phyloP scores from a whole-genome alignment of 2,797 vertebrate species.

The Myotis vivesi region DNA sequence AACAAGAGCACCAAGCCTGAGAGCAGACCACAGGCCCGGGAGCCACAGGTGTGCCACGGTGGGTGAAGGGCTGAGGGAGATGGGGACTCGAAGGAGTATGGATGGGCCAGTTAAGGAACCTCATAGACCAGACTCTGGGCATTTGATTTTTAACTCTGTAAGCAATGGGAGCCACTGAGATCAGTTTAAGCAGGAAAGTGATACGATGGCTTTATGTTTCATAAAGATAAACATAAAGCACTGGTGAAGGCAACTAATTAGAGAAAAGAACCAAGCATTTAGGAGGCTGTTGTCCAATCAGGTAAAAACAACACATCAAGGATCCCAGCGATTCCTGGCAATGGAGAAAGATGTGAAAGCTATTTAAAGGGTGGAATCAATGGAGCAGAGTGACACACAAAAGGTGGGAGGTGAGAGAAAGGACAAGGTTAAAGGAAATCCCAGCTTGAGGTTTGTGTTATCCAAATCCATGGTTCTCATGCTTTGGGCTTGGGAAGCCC shows the following conservation, averaged over 20 bases:
- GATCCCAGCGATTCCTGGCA: neutral
- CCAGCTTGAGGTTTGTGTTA: neutral
- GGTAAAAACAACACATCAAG: neutral
- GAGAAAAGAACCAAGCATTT: constrained; percentile 30
- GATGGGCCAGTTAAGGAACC: neutral
- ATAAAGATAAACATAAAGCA: neutral
- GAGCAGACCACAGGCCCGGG: neutral
- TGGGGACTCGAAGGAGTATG: neutral
- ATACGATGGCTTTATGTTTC: neutral
- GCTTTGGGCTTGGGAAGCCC: neutral
- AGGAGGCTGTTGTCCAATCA: neutral
- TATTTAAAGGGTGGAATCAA: neutral
- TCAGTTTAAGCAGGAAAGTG: neutral
- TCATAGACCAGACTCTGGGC: neutral
- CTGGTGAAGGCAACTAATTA: neutral
- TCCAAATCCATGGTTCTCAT: neutral
- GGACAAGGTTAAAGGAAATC: neutral
- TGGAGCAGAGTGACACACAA: neutral
- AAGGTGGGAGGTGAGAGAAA: neutral
- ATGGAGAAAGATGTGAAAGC: neutral
- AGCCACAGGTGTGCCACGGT: neutral
- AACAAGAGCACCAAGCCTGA: neutral
- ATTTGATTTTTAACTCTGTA: neutral
- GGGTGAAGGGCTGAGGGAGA: neutral
- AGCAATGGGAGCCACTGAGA: neutral